Conservation (phyloP, 2,888 invertebrate species). For the Synergus itoensis region DNA sequence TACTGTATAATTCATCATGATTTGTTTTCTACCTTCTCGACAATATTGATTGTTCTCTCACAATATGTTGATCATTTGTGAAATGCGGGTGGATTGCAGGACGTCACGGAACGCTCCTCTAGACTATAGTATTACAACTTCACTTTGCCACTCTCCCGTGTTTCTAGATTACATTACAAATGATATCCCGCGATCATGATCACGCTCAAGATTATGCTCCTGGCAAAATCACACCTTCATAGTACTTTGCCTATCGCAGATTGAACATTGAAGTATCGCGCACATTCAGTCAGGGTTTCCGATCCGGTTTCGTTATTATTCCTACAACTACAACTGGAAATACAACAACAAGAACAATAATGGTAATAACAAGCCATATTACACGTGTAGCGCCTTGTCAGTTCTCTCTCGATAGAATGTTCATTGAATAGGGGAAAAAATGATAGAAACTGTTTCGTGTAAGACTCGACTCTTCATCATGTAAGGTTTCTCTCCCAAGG, state of each 20-base stretch:
- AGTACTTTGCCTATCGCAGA: slow-evolving; percentile 43
- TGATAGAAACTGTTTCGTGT: neutral
- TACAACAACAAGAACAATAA: slow-evolving; percentile 19
- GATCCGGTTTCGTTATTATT: slow-evolving; percentile 46
- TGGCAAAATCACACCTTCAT: slow-evolving; percentile 51
- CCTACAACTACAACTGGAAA: slow-evolving; percentile 1
- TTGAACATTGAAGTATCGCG: slow-evolving; percentile 44
- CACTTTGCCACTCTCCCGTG: slow-evolving; percentile 44
- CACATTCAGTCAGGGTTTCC: slow-evolving; percentile 42
- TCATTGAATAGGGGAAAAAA: neutral
- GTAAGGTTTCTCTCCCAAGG: slow-evolving; percentile 15
- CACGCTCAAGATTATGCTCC: slow-evolving; percentile 49
- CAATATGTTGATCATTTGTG: neutral
- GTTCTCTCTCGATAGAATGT: neutral
- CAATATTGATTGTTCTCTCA: neutral
- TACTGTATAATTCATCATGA: too few species aligned
- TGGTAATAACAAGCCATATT: slow-evolving; percentile 12
- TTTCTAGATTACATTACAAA: slow-evolving; percentile 52
- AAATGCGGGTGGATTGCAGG: slow-evolving; percentile 47
- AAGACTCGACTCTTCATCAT: slow-evolving; percentile 10
- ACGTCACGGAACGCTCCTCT: slow-evolving; percentile 50
- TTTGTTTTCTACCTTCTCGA: too few species aligned
- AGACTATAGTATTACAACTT: slow-evolving; percentile 47
- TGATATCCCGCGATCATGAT: slow-evolving; percentile 43
- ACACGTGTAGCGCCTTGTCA: slow-evolving; percentile 17